Base-by-base conservation (phyloP, 2,113 vertebrate genomes). In the Megaceryle torquata region DNA sequence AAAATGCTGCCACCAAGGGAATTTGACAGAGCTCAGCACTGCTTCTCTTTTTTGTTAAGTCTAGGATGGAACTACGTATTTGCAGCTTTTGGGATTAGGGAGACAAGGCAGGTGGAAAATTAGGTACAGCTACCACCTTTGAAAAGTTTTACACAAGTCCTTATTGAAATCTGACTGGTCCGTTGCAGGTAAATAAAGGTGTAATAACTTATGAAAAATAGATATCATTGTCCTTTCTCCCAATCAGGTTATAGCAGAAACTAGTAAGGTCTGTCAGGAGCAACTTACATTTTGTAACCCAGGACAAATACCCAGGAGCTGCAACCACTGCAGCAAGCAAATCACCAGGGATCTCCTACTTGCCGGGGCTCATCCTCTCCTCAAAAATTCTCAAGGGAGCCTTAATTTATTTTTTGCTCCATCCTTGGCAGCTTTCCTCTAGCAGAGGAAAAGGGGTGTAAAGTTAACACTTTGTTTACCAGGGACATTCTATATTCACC, bases 21-120 rank as follows among this genome's bases (percentile, higher is more conserved):
- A 92, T 80, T n/a, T 76, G 71, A 57, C 51, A 82, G 74, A 94
- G 78, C 78, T 79, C 71, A 86, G 48, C n/a, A 29, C 22, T 67
- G 46, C 75, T 91, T n/a, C 25, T 84, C 11, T 46, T 74, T 43
- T 57, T 74, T 63, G 87, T 61, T 20, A 79, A 64, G 60, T 43
- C 67, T 41, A 25, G 33, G 13, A 31, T 82, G 46, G 46, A 37
- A 16, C 29, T 18, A 59, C 3, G 1, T 54, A 59, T 80, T 67
- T 77, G 37, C 64, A 83, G 76, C 31, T 90, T 29, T 51, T 74
- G 54, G 31, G 70, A 11, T 44, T 39, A 57, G 54, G 44, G 29
- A 90, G 43, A 72, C 6, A 50, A 80, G 88, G 37, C 71, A 93
- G 44, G 37, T n/a, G 60, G 64, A 70, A 94, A 89, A 64, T 53